Conservation (phyloP, 2,888 invertebrate genomes). For the Himalopsyche tibetana region DNA sequence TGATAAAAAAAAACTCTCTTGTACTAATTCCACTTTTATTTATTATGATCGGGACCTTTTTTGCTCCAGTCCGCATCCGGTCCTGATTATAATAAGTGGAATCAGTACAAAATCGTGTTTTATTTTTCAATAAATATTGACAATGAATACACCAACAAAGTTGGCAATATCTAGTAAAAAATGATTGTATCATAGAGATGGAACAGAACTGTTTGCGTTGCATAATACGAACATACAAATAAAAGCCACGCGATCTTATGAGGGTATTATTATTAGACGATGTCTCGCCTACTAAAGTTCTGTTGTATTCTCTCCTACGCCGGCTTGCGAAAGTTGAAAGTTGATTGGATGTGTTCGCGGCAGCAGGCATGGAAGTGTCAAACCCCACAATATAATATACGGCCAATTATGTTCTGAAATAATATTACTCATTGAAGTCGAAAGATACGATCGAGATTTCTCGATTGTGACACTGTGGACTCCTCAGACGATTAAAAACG, state of each 20-base stretch:
- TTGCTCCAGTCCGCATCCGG: too few relatives aligned
- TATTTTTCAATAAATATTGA: too few relatives aligned
- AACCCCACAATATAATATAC: background rate
- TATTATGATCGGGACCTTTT: too few relatives aligned
- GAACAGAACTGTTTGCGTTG: background rate
- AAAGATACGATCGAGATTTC: too few relatives aligned
- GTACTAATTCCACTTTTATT: too few relatives aligned
- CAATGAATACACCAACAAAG: background rate
- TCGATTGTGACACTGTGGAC: too few relatives aligned
- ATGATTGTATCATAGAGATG: background rate
- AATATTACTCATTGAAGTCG: too few relatives aligned
- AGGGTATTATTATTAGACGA: conserved; percentile 13
- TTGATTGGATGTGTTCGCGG: conserved; percentile 3
- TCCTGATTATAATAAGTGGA: too few relatives aligned
- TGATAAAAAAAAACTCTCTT: too few relatives aligned
- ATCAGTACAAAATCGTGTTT: too few relatives aligned
- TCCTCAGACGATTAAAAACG: too few relatives aligned
- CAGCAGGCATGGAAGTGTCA: background rate
- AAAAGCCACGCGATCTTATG: conserved; percentile 6
- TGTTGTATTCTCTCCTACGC: conserved; percentile 31
- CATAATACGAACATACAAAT: conserved; percentile 18
- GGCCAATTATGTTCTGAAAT: too few relatives aligned
- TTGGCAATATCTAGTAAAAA: background rate
- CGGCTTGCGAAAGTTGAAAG: conserved; percentile 30
- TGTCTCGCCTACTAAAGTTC: conserved; percentile 22